These are phyloP conservation scores for Anser brachyrhynchus DNA, from an alignment of 2,113 vertebrate species.

Conservation along the genomic window DNA sequence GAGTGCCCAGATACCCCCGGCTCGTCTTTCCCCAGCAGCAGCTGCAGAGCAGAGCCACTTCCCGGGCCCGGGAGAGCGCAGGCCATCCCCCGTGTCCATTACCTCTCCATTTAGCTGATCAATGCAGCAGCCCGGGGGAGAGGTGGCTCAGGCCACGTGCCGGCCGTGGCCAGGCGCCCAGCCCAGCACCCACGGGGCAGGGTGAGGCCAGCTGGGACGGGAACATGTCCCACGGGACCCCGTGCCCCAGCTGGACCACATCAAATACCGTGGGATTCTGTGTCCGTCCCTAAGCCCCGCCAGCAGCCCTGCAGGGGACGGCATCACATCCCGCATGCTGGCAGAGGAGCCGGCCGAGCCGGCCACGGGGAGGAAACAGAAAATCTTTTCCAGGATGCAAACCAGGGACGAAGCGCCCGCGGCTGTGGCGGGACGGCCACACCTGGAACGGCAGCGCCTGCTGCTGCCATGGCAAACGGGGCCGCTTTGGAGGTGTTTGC, in stretches of 20 bases:
- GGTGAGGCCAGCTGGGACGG: not conserved
- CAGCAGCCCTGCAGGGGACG: too few relatives aligned
- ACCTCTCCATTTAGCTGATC: not conserved
- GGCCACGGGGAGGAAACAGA: not conserved
- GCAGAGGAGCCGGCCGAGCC: not conserved
- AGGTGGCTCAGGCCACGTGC: not conserved
- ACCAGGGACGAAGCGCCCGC: not conserved
- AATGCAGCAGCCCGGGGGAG: not conserved
- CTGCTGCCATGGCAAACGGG: not conserved
- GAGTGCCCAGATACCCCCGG: rapidly evolving
- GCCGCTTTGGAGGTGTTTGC: too few relatives aligned
- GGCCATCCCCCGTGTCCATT: not conserved
- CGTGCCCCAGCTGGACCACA: too few relatives aligned
- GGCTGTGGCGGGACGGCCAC: not conserved
- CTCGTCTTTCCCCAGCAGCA: rapidly evolving
- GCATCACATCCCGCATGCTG: not conserved
- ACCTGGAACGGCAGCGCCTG: not conserved
- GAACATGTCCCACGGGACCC: not conserved
- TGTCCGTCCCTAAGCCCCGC: not conserved
- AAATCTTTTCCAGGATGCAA: not conserved
- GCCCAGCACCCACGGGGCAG: rapidly evolving
- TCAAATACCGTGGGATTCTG: too few relatives aligned
- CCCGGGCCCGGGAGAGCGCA: not conserved
- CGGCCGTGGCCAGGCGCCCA: not conserved
- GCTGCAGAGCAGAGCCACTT: not conserved